Base-by-base conservation (phyloP, 2,888 invertebrate species). In the Brenthis daphne region DNA sequence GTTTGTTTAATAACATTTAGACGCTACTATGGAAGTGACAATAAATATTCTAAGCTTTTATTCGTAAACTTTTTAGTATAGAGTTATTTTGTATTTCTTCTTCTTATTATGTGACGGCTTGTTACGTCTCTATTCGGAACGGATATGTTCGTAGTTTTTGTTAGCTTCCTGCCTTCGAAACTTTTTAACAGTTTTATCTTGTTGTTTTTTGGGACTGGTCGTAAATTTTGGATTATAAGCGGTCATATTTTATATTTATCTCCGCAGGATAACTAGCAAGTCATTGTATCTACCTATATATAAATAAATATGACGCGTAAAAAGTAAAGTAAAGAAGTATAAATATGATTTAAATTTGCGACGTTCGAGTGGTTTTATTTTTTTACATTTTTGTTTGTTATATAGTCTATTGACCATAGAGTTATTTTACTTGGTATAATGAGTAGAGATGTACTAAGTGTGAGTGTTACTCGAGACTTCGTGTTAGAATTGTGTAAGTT, bases 1-100 rank as follows among this genome's bases (percentile, higher is more conserved):
- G 92, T 92, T 92, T 92, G 92, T 92, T 91, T 92, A 92, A 91
- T 90, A 92, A 92, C 90, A 91, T 91, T 89, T 85, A 84, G 84
- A 79, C 78, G 84, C 84, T 85, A 76, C 83, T 82, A 87, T 86
- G 86, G 89, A 89, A 85, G 88, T 89, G 87, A 82, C 77, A 77
- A 84, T 88, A 89, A 89, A 89, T 89, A 89, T 89, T 86, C 83
- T 79, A 51, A 79, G 80, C 84, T 77, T 80, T 91, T 90, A 64
- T 71, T 69, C 69, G 87, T 87, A 81, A 82, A 77, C 74, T 83
- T 81, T 86, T 89, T 89, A 85, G 86, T 81, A 85, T 84, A 82
- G 85, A 86, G 82, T 83, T 80, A 85, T 87, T 83, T 67, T 56
- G 48, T 60, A 37, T 76, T 85, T 85, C 85, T 85, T 85, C 86